Evolutionary conservation across 2,113 vertebrate genomes (phyloP), one percentile per base, ranked within the genome.

Genomic region (Takifugu flavidus): DNA sequence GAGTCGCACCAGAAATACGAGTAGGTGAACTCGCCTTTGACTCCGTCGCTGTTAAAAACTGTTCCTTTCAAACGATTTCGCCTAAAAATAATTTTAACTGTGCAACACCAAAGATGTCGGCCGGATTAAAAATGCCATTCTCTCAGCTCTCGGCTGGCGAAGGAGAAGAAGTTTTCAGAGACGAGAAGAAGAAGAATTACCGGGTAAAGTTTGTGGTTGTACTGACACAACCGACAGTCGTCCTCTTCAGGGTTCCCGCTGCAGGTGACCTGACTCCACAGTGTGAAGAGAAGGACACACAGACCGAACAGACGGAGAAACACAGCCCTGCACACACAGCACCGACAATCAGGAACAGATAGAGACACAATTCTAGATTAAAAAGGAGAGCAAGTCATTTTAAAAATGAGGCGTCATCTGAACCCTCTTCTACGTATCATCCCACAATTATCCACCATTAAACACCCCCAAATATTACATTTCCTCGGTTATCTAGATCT

Each of bases 261-360:
- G 3, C 94, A 96, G 27, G 92, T 95, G 84, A 96, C 94, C 79
- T 92, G 77, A 53, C 34, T 0, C 94, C 94, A 94, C 56, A 96
- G 86, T 11, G 92, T 91, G 50, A 72, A 49, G 6, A 96, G 86
- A 49, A 96, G 82, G 12, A 94, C 82, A 0, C 65, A 76, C 39
- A 95, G 83, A 65, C 94, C 93, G 42, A 89, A 79, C 25, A 96
- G 68, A 5, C 93, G 92, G 53, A 96, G 85, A 50, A 91, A 74
- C 39, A 96, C 90, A 0, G 92, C 89, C 82, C 95, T 96, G 70
- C 5, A 46, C 0, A 7, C 8, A 29, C 12, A 70, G 26, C 2
- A 55, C 34, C 7, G 0, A 65, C 11, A 53, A 28, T 1, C 25
- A 1, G 34, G 34, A 39, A 39, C 8, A 10, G 34, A 0, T 39